Percentiles rank a stretch among this genome's conserved stretches.
These are phyloP conservation scores for Octodon degus DNA, from an alignment of 2,113 vertebrate genomes.

Conservation along the genomic window DNA sequence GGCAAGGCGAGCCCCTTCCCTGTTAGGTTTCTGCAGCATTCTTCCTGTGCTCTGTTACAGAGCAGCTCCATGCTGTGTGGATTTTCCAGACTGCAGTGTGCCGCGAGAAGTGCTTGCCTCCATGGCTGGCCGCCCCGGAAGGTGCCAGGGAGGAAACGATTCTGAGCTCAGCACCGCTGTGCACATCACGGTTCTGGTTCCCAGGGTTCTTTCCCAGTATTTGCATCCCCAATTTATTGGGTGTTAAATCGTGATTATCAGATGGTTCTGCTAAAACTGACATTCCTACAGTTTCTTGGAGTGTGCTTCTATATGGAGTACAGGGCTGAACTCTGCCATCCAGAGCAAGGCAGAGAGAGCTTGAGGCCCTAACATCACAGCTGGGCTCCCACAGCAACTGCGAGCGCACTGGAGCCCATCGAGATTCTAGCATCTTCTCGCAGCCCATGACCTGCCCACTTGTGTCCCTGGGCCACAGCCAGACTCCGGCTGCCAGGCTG, in stretches of 20 bases:
- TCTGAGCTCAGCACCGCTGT: background rate
- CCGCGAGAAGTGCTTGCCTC: rapidly evolving
- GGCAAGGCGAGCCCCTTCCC: background rate
- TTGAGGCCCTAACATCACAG: background rate
- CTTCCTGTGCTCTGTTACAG: rapidly evolving
- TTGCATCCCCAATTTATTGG: background rate
- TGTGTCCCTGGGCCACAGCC: background rate
- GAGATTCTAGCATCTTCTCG: background rate
- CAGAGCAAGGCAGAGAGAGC: background rate
- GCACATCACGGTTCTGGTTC: background rate
- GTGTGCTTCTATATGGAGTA: background rate
- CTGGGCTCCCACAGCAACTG: background rate
- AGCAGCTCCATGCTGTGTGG: rapidly evolving
- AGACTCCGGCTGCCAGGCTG: rapidly evolving
- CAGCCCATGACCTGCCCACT: background rate
- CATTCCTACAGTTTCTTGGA: background rate
- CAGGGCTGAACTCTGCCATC: background rate
- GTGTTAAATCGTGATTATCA: background rate
- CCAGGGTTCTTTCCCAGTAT: background rate
- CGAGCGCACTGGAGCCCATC: rapidly evolving
- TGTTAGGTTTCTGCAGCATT: background rate
- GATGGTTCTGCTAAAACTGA: background rate
- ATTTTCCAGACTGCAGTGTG: background rate
- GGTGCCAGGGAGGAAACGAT: background rate
- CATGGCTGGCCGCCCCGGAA: no score